Evolutionary conservation across 2,113 vertebrate species (phyloP), one percentile per base, ranked within the genome.

Genomic region (Polypterus senegalus): DNA sequence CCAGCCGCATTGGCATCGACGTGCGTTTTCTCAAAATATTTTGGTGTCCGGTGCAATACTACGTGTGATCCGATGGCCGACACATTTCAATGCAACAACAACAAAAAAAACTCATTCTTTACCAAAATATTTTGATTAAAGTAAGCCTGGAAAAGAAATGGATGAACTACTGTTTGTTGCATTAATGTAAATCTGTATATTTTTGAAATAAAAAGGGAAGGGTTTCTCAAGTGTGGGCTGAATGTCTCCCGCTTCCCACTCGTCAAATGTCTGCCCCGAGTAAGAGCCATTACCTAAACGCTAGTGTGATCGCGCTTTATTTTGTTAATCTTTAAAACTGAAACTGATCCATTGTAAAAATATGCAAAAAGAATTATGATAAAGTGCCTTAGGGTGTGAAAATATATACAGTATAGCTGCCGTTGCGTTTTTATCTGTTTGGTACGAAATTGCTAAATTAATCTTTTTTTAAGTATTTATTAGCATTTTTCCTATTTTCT

Each of bases 1-100:
- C 6, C 48, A 49, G 11, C 3, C 8, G 48, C 48, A 7, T 48
- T 2, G 48, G 43, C 46, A 43, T 52, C 7, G 53, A 7, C 7
- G 51, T 8, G 51, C 51, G 3, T 66, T 67, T 73, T 44, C 59
- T 70, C 57, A 63, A n/a, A 59, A 48, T 59, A n/a, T 64, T 64
- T 49, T 60, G 45, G 44, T 54, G 53, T 70, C 65, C 68, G 66
- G 79, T 81, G 81, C 83, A 83, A 82, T 82, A 84, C 54, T 54
- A 57, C 3, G 69, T 62, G 65, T 69, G 66, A 69, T 71, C 64
- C 27, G 47, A 52, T 58, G 61, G 64, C 69, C 73, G 63, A 46
- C n/a, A 61, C 51, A 8, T 52, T 52, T 7, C 51, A 52, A 52
- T 10, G 3, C 10, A 10, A 52, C 11, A 45, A 49, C 9, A 48